Evolutionary conservation across 2,888 invertebrate species (phyloP).

Genomic region (Thereva nobilitata): DNA sequence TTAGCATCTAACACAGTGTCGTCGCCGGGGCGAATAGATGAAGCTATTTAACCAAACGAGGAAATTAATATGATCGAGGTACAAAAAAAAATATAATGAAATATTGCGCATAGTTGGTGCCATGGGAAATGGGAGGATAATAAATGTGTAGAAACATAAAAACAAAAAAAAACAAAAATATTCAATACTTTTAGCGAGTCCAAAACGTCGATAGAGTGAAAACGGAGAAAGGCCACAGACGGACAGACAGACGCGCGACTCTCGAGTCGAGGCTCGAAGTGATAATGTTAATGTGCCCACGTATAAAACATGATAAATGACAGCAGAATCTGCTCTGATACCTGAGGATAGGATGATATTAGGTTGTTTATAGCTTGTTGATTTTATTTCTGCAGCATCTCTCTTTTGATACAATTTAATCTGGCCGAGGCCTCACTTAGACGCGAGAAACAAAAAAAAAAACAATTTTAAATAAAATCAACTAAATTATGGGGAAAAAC

Average conservation of each 20-base stretch:
- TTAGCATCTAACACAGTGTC: neutral
- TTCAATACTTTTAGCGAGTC: neutral
- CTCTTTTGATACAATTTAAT: constrained; percentile 27
- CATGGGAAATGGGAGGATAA: neutral
- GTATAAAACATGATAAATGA: constrained; percentile 46
- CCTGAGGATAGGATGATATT: constrained; percentile 29
- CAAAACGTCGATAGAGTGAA: constrained; percentile 21
- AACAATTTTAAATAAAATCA: too few relatives aligned
- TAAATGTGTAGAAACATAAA: neutral
- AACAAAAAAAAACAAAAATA: neutral
- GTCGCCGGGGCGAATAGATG: constrained; percentile 1
- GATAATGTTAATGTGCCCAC: constrained; percentile 46
- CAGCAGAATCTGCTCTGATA: constrained; percentile 42
- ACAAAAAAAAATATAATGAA: constrained; percentile 13
- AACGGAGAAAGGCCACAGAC: constrained; percentile 40
- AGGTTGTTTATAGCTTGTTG: constrained; percentile 27
- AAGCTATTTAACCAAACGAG: constrained; percentile 3
- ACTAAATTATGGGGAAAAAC: constrained; percentile 16
- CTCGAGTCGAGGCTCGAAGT: neutral
- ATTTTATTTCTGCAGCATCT: constrained; percentile 29
- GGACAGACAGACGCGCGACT: neutral
- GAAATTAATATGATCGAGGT: constrained; percentile 28
- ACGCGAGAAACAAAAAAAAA: too few relatives aligned
- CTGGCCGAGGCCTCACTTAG: constrained; percentile 22
- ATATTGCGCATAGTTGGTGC: neutral